Percentiles rank a stretch among this genome's conserved stretches.
Conservation (phyloP, 2,888 invertebrate genomes). For the Drosophila fungiperda region DNA sequence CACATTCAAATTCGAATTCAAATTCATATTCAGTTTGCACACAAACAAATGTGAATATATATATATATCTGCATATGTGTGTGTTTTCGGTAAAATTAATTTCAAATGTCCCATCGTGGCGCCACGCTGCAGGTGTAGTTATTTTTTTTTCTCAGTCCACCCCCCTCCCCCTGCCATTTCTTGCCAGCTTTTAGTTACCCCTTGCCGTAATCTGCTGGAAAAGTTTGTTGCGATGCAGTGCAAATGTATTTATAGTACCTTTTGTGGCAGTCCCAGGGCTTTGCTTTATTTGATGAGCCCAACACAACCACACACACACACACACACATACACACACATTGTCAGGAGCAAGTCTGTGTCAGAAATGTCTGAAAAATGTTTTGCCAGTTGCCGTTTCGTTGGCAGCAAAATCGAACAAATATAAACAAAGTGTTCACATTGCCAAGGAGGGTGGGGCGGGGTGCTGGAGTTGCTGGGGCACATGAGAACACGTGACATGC, state of each 20-base stretch:
- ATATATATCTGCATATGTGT: neutral
- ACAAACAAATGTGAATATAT: neutral
- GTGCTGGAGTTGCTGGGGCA: conserved; percentile 10
- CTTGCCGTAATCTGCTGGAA: conserved; percentile 13
- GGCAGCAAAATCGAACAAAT: conserved; percentile 77
- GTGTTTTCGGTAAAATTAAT: conserved; percentile 23
- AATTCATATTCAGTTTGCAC: conserved; percentile 22
- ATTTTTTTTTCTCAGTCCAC: neutral
- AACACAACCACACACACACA: conserved; percentile 19
- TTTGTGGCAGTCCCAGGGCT: conserved; percentile 52
- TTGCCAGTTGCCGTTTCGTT: conserved; percentile 59
- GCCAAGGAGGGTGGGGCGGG: neutral
- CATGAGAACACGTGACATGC: conserved; percentile 54
- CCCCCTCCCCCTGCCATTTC: too few species aligned
- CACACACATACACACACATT: conserved; percentile 2
- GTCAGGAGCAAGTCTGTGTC: conserved; percentile 66
- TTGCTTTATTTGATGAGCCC: conserved; percentile 56
- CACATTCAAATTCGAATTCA: conserved; percentile 23
- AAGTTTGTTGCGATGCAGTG: conserved; percentile 45
- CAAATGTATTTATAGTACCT: conserved; percentile 70
- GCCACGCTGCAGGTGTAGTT: conserved; percentile 43
- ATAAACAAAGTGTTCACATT: conserved; percentile 68
- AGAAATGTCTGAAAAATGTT: conserved; percentile 69
- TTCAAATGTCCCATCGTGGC: conserved; percentile 31
- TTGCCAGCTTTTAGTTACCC: neutral